Base-by-base conservation (phyloP, 1,140 invertebrate genomes). In the Calephelis virginiensis region DNA sequence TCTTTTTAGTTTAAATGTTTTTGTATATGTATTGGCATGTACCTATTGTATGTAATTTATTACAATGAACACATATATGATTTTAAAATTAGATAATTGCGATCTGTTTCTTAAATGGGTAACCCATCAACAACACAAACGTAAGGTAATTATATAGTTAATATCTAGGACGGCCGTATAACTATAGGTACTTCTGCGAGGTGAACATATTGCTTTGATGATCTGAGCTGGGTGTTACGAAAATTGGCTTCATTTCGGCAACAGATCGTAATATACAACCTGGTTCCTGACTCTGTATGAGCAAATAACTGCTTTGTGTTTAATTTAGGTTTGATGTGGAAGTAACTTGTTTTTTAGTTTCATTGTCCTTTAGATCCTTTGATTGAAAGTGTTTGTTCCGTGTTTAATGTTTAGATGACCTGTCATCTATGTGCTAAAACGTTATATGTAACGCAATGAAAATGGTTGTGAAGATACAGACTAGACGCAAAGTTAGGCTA, bases 71-170 rank as follows among this genome's bases (percentile, higher is more conserved):
- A 28, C 45, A 37, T 59, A 56, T 56, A 69, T 72, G 67, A 69
- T 72, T 56, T 50, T 63, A 53, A 69, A 73, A 66, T 76, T 77
- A 83, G 77, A 78, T 81, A 82, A 89, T 90, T 90, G 86, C 88
- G 88, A 90, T 90, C 88, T 90, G 88, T 90, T 90, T 71, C 86
- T 90, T 86, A 90, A 90, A 90, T 90, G 88, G 81, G 82, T 81
- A 81, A 76, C 68, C 43, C 63, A 17, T 63, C 56, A 63, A 45
- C 64, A 68, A 59, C 14, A 13, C 28, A 50, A 40, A 63, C 63
- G 40, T 45, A 62, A 68, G 70, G 67, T 40, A 62, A 71, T 40
- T 56, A 67, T 66, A 45, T 13, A 45, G 56, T 48, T 66, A 46
- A 67, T 40, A 59, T 64, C 14, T 74, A 67, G 67, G 64, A 38